Evolutionary conservation across 1,140 invertebrate genomes (phyloP).

Genomic region (Dendroctonus ponderosae): DNA sequence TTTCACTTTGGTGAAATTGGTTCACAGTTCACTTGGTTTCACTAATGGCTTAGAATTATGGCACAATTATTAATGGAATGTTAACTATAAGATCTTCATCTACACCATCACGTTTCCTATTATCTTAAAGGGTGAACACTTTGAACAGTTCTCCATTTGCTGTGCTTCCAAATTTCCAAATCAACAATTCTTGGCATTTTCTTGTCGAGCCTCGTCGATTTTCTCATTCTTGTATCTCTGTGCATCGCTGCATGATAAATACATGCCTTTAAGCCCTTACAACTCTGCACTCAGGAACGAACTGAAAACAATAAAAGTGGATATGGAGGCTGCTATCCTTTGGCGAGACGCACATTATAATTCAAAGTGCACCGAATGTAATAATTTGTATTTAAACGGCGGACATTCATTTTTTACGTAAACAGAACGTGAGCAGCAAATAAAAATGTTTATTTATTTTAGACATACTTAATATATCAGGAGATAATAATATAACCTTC

Average conservation of each 20-base stretch:
- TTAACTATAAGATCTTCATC: not conserved
- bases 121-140: constrained; percentile 35
- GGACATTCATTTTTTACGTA: constrained; percentile 4
- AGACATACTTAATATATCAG: constrained; percentile 9
- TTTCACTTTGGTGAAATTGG: constrained; percentile 32
- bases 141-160: constrained; percentile 48
- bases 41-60: constrained; percentile 17
- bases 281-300: not conserved
- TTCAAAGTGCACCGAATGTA: not conserved
- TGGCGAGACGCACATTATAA: not conserved
- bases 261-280: constrained; percentile 38
- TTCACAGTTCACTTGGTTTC: too few species aligned
- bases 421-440: constrained; percentile 12
- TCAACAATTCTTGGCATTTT: constrained; percentile 41
- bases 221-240: constrained; percentile 30
- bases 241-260: constrained; percentile 40
- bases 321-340: constrained; percentile 1
- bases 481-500: constrained; percentile 11
- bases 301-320: constrained; percentile 3
- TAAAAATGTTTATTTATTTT: constrained; percentile 16
- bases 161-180: constrained; percentile 48
- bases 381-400: not conserved
- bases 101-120: constrained; percentile 20
- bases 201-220: constrained; percentile 13
- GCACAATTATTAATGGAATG: constrained; percentile 11